Base-by-base conservation (phyloP, 2,113 vertebrate genomes). In the Corythoichthys haematopterus region DNA sequence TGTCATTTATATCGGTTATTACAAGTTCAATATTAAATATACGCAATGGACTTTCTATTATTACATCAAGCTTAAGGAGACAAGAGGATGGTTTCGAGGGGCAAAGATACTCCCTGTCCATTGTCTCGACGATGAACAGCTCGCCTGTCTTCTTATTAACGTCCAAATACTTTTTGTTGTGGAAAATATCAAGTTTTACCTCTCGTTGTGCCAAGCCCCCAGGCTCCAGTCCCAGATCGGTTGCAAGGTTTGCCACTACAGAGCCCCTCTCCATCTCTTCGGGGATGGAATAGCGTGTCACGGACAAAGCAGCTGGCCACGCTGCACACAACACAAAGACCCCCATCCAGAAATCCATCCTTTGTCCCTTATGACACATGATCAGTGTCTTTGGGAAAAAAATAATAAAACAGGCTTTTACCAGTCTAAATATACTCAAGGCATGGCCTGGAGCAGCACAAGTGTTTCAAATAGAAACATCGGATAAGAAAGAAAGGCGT, bases 231-330 rank as follows among this genome's bases (percentile, higher is more conserved):
- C 92, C 91, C 68, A 95, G 77, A 83, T 95, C 94, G 51, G 91
- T 75, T 0, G 89, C 88, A 53, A 96, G 69, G 86, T 93, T 94
- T 1, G 93, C 91, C 43, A 94, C 92, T 0, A 93, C 90, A 0
- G 93, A 91, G 0, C 92, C 92, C 79, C 91, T 90, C 64, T 93
- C 89, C 79, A 92, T 89, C 76, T 94, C 93, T 52, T 95, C 94
- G 0, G 80, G 70, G 55, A 95, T 89, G 2, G 90, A 91, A 63
- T 95, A 95, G 79, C 89, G 89, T 1, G 78, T 90, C 33, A 91
- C 82, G 20, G 80, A 10, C 40, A 13, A 66, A 0, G 64, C 80
- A 0, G 35, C 70, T 50, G 6, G 71, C 36, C 3, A 78, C 50
- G 20, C 65, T 46, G 43, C 48, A 68, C 2, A 88, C 28, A 57